Evolutionary conservation across 2,113 vertebrate genomes (phyloP).

Genomic region (Pan paniscus): DNA sequence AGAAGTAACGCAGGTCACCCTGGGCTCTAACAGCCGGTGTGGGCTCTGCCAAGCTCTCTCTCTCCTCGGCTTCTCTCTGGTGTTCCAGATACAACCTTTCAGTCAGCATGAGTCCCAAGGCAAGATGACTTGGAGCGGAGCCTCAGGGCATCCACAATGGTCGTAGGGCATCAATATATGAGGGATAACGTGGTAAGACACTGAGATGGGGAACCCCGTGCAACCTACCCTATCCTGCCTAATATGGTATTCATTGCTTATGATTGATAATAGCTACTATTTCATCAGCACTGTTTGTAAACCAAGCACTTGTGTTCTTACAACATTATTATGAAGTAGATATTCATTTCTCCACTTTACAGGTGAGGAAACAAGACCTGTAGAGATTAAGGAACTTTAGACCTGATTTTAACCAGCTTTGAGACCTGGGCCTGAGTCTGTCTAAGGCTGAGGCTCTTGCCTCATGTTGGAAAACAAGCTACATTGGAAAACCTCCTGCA

Average conservation of each 20-base stretch:
- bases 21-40: background rate
- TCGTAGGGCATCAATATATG: background rate
- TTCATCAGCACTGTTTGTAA: background rate
- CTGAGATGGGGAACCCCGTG: background rate
- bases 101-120: background rate
- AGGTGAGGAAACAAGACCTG: background rate
- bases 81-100: background rate
- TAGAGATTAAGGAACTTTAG: background rate
- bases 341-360: background rate
- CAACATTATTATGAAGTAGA: background rate
- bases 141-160: too few relatives aligned
- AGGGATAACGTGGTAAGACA: background rate
- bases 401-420: background rate
- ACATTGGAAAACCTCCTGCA: background rate
- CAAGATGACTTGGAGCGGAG: background rate
- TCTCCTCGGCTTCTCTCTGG: background rate
- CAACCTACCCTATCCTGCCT: background rate
- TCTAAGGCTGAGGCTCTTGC: background rate
- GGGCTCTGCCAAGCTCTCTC: background rate
- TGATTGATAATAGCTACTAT: background rate
- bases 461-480: background rate
- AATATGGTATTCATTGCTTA: background rate
- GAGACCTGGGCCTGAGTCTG: background rate
- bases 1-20: background rate
- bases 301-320: background rate